Conservation (phyloP, 2,888 invertebrate genomes). For the Diabrotica balteata region DNA sequence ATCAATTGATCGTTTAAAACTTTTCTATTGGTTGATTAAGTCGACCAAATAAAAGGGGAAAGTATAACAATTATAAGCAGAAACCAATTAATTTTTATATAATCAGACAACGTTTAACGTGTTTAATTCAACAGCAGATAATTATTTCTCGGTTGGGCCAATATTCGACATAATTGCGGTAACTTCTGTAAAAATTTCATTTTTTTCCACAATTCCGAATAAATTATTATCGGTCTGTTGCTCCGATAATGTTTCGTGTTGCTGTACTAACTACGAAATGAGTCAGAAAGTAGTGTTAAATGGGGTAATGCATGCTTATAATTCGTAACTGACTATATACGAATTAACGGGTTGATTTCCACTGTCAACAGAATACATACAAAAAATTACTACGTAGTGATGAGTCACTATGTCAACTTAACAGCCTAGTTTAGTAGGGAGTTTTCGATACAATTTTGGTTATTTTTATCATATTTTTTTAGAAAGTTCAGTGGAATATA, state of each 20-base stretch:
- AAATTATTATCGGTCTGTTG: slow-evolving; percentile 25
- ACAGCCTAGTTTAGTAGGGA: too few species aligned
- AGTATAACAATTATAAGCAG: slow-evolving; percentile 9
- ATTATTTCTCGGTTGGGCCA: slow-evolving; percentile 21
- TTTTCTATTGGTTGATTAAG: too few species aligned
- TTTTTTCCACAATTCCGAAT: slow-evolving; percentile 24
- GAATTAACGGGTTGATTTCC: too few species aligned
- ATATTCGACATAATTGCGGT: slow-evolving; percentile 26
- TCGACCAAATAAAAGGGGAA: slow-evolving; percentile 7
- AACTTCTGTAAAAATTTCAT: slow-evolving; percentile 19
- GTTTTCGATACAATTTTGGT: too few species aligned
- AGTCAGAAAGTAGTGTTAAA: slow-evolving; percentile 1
- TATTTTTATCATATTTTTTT: too few species aligned
- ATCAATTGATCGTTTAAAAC: too few species aligned
- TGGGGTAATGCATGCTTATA: neutral
- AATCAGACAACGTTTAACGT: slow-evolving; percentile 18
- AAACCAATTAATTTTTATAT: slow-evolving; percentile 23
- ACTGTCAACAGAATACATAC: too few species aligned
- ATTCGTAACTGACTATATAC: too few species aligned
- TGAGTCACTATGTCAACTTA: too few species aligned
- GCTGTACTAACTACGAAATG: neutral
- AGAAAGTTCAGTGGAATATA: too few species aligned
- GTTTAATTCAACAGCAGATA: neutral
- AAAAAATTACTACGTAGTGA: too few species aligned
- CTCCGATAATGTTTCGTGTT: slow-evolving; percentile 10